Conservation (phyloP, 2,797 vertebrate species). For the Rhincodon typus region DNA sequence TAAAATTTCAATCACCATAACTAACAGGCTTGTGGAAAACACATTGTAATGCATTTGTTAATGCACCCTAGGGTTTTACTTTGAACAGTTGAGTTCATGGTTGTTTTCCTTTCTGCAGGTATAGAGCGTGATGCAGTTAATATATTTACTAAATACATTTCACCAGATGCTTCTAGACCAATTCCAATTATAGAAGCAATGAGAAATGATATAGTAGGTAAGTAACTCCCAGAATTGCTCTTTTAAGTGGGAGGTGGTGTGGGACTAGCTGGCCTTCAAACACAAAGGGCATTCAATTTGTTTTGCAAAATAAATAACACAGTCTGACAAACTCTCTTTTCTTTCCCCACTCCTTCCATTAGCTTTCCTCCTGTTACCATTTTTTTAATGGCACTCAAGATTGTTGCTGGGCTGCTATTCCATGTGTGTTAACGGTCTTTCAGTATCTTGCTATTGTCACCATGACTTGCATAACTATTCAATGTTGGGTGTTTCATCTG, state of each 20-base stretch:
- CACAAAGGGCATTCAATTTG: not conserved
- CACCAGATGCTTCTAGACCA: slow-evolving; percentile 89
- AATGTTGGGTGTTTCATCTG: not conserved
- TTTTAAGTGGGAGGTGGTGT: not conserved
- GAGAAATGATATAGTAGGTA: slow-evolving; percentile 95
- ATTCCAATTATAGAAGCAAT: slow-evolving; percentile 91
- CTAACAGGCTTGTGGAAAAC: not conserved
- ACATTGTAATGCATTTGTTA: not conserved
- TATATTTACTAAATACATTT: slow-evolving; percentile 97
- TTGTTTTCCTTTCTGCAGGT: slow-evolving; percentile 56
- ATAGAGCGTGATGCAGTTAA: slow-evolving; percentile 93
- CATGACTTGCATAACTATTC: not conserved
- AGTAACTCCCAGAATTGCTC: slow-evolving; percentile 44
- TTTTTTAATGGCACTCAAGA: not conserved
- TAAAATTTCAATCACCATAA: slow-evolving; percentile 19
- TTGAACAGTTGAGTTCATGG: not conserved
- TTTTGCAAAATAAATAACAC: not conserved
- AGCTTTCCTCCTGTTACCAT: not conserved
- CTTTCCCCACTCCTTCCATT: not conserved
- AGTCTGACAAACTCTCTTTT: not conserved
- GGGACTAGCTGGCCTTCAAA: not conserved
- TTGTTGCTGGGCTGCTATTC: not conserved
- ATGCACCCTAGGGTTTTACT: not conserved
- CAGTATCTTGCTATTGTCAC: not conserved
- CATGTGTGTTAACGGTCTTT: too few species aligned